A percentile compares a stretch with the other conserved stretches of the same genome.
These are phyloP conservation scores for Phaonia tiefii DNA, from an alignment of 2,888 invertebrate species.

Conservation along the genomic window DNA sequence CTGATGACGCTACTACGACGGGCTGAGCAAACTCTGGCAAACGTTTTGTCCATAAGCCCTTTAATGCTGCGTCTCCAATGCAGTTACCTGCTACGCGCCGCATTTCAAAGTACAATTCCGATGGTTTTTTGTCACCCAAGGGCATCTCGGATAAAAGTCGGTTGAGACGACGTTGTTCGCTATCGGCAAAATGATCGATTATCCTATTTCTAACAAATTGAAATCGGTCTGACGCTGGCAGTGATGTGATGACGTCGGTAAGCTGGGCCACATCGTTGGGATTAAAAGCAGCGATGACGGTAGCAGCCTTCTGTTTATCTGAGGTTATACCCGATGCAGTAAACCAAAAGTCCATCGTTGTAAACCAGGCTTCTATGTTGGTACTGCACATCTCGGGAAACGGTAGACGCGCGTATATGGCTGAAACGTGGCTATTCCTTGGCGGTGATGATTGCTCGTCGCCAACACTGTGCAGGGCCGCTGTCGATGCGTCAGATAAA, in stretches of 20 bases:
- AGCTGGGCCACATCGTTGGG: constrained; percentile 14
- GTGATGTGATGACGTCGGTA: constrained; percentile 19
- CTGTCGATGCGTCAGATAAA: neutral
- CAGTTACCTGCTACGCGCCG: too few species aligned
- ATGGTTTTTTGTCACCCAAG: too few species aligned
- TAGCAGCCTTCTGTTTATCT: constrained; percentile 34
- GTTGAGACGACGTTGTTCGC: too few species aligned
- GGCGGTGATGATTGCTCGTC: neutral
- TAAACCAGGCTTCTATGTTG: constrained; percentile 36
- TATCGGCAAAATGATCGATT: too few species aligned
- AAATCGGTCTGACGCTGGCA: constrained; percentile 19
- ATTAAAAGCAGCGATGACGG: constrained; percentile 14
- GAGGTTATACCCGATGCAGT: constrained; percentile 26
- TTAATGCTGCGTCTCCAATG: too few species aligned
- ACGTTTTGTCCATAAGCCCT: too few species aligned
- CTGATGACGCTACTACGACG: constrained; percentile 40
- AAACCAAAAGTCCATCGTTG: too few species aligned
- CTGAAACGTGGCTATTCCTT: neutral
- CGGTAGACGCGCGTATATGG: neutral
- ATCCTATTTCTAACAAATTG: constrained; percentile 33
- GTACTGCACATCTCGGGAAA: constrained; percentile 19
- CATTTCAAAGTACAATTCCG: too few species aligned
- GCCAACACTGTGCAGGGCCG: neutral
- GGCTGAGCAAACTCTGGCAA: too few species aligned
- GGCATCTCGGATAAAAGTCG: too few species aligned